A percentile compares a stretch with the other conserved stretches of the same genome.
phyloP scores from a whole-genome alignment of 1,140 invertebrate genomes.

The Drosophila repleta region DNA sequence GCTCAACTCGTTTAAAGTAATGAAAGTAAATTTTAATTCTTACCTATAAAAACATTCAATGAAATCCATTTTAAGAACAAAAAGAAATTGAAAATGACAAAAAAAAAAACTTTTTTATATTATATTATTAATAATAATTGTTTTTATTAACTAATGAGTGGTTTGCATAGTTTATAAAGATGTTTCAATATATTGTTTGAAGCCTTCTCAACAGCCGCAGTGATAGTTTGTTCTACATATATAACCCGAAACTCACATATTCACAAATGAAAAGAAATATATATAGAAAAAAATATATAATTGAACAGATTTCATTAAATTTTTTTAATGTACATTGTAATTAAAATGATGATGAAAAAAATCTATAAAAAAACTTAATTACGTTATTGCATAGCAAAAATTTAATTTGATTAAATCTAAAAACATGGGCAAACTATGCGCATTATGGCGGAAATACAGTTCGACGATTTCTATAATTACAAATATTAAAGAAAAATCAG shows the following conservation, averaged over 20 bases:
- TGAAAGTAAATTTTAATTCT: conserved; percentile 18
- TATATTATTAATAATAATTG: conserved; percentile 1
- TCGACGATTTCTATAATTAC: conserved; percentile 21
- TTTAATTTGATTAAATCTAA: conserved; percentile 26
- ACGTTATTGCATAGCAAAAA: conserved; percentile 37
- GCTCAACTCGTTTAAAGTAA: conserved; percentile 18
- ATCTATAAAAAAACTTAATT: conserved; percentile 17
- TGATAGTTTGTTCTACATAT: conserved; percentile 31
- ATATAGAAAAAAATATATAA: too few relatives aligned
- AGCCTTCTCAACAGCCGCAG: conserved; percentile 17
- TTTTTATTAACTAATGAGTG: conserved; percentile 13
- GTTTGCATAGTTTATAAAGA: neutral
- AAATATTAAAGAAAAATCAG: neutral
- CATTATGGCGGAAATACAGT: conserved; percentile 26
- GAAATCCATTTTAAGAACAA: neutral
- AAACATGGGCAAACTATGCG: conserved; percentile 1
- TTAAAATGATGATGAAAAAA: neutral
- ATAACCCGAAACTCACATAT: neutral
- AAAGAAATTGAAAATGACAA: conserved; percentile 5
- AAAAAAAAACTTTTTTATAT: neutral
- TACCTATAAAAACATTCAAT: neutral
- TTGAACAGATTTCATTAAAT: neutral
- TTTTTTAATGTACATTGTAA: conserved; percentile 21
- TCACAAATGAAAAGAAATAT: neutral
- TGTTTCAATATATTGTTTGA: conserved; percentile 9